Conservation (phyloP, 2,113 vertebrate species). For the Murina feae region DNA sequence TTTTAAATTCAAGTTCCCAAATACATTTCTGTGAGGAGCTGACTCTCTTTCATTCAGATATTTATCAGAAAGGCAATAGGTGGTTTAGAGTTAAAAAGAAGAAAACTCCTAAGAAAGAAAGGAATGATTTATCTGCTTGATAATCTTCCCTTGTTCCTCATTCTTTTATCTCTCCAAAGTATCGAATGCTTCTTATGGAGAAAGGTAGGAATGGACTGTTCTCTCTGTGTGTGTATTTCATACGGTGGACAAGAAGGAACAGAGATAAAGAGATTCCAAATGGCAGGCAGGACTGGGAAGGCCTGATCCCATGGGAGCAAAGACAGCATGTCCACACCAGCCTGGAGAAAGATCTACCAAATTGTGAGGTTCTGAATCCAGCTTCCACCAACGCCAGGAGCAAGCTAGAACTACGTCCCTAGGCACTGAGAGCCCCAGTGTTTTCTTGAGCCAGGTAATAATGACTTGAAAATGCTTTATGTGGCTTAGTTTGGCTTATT, state of each 20-base stretch:
- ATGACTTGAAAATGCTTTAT: background rate
- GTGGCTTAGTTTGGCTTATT: background rate
- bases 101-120: background rate
- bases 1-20: background rate
- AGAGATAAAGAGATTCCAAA: background rate
- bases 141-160: background rate
- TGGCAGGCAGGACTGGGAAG: background rate
- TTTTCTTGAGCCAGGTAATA: background rate
- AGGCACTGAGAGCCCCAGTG: background rate
- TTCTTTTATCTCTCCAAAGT: background rate
- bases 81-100: background rate
- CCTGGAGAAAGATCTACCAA: rapidly evolving
- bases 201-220: background rate
- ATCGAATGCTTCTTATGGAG: background rate
- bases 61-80: background rate
- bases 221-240: background rate
- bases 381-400: background rate
- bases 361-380: background rate
- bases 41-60: background rate
- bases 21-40: background rate
- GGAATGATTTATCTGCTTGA: background rate
- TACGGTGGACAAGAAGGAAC: background rate
- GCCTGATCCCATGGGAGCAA: background rate
- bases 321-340: background rate
- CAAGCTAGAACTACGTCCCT: background rate